Conservation (phyloP, 30 jellyfish, hydroid and myxozoan genomes). For the Aurelia coerulea region DNA sequence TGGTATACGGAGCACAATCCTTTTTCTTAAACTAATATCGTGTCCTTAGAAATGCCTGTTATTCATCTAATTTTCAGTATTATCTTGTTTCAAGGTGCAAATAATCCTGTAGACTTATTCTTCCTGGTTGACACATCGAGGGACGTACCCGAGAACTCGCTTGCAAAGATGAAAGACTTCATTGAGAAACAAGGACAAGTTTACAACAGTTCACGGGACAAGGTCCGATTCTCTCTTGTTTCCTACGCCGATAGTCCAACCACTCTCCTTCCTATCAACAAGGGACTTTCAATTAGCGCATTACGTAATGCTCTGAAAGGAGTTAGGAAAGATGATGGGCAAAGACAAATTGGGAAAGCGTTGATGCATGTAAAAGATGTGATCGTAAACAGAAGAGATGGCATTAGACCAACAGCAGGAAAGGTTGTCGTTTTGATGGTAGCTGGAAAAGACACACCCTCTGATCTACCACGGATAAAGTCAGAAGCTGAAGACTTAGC, state of each 20-base stretch:
- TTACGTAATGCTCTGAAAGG: neutral
- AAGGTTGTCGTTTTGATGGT: conserved; percentile 58
- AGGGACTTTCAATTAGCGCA: neutral
- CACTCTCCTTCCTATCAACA: neutral
- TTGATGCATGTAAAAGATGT: conserved; percentile 5
- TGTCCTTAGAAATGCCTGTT: too few species aligned
- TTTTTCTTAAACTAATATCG: too few species aligned
- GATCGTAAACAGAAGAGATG: neutral
- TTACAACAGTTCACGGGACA: conserved; percentile 15
- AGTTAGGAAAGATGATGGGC: neutral
- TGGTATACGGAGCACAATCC: too few species aligned
- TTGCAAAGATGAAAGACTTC: conserved; percentile 16
- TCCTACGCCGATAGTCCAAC: conserved; percentile 14
- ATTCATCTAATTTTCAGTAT: too few species aligned
- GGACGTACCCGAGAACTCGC: neutral
- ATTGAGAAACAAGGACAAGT: conserved; percentile 1
- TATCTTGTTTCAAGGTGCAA: conserved; percentile 13
- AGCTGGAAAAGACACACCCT: conserved; percentile 30
- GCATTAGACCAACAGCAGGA: conserved; percentile 32
- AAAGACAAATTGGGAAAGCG: conserved; percentile 33
- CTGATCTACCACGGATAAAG: neutral
- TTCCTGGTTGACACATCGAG: conserved; percentile 50
- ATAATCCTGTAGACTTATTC: conserved; percentile 41
- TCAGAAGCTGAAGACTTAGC: conserved; percentile 19
- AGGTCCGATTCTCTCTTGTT: conserved; percentile 31